Evolutionary conservation across 1,140 invertebrate species (phyloP).

Genomic region (Berghia stephanieae): DNA sequence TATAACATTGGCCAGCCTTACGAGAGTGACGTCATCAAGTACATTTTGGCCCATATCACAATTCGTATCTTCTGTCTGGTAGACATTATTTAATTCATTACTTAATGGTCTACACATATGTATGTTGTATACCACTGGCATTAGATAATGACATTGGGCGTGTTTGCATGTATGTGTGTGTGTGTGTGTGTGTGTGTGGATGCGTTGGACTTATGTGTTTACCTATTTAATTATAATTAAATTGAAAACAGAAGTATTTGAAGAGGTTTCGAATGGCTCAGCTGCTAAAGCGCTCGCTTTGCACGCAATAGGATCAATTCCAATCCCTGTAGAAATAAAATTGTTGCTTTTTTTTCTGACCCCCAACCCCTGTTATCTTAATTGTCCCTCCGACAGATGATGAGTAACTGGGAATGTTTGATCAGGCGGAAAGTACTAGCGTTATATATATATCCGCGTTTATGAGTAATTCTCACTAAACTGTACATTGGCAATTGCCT

Average conservation of each 20-base stretch:
- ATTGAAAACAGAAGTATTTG: not conserved
- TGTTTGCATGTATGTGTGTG: not conserved
- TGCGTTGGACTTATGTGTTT: not conserved
- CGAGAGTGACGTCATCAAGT: not conserved
- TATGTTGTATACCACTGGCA: too few relatives aligned
- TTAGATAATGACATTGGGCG: not conserved
- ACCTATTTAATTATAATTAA: not conserved
- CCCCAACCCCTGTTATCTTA: too few relatives aligned
- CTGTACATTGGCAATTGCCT: too few relatives aligned
- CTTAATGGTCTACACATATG: not conserved
- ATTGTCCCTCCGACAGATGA: too few relatives aligned
- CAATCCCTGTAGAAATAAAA: not conserved
- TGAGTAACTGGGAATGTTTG: too few relatives aligned
- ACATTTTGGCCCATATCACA: not conserved
- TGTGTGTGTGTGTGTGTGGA: slow-evolving; percentile 4
- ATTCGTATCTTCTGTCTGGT: not conserved
- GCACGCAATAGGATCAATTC: not conserved
- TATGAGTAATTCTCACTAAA: too few relatives aligned
- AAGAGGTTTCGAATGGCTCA: not conserved
- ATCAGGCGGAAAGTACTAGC: too few relatives aligned
- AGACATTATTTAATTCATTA: not conserved
- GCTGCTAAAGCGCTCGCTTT: not conserved
- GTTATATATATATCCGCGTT: too few relatives aligned
- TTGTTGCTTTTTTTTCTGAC: too few relatives aligned
- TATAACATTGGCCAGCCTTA: too few relatives aligned